phyloP scores from a whole-genome alignment of 2,888 invertebrate species.

The Beris morrisii region DNA sequence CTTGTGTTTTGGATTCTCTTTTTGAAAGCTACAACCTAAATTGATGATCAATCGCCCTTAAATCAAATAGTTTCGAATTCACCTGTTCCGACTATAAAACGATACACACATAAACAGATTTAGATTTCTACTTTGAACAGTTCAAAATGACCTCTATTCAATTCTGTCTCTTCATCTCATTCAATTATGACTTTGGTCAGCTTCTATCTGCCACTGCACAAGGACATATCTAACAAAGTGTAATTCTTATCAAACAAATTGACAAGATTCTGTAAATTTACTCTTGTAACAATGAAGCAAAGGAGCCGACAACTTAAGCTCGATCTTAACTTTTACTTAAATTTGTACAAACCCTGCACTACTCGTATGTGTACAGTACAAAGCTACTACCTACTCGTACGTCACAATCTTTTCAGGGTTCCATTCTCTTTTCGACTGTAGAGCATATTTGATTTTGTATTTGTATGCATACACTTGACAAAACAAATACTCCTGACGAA shows the following conservation, averaged over 20 bases:
- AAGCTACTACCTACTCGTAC: not conserved
- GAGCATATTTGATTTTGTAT: conserved; percentile 14
- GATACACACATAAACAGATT: too few species aligned
- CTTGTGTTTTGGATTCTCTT: too few species aligned
- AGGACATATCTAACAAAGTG: too few species aligned
- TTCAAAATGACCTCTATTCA: too few species aligned
- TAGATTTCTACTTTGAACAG: too few species aligned
- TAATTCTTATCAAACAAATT: not conserved
- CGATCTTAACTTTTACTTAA: conserved; percentile 5
- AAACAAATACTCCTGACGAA: conserved; percentile 25
- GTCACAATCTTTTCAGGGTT: not conserved
- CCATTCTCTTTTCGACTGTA: not conserved
- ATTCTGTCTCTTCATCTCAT: too few species aligned
- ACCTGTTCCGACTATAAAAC: too few species aligned
- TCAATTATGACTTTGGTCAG: too few species aligned
- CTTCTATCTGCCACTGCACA: too few species aligned
- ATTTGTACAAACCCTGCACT: not conserved
- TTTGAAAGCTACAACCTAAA: too few species aligned
- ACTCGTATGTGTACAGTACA: not conserved
- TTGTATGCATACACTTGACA: conserved; percentile 25
- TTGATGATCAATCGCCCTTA: too few species aligned
- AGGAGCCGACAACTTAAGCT: conserved; percentile 3
- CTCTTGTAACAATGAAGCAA: conserved; percentile 20
- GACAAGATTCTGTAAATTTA: conserved; percentile 22
- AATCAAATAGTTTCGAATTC: too few species aligned